These are phyloP conservation scores for Choloepus didactylus DNA, from an alignment of 2,797 vertebrate species.

Conservation along the genomic window DNA sequence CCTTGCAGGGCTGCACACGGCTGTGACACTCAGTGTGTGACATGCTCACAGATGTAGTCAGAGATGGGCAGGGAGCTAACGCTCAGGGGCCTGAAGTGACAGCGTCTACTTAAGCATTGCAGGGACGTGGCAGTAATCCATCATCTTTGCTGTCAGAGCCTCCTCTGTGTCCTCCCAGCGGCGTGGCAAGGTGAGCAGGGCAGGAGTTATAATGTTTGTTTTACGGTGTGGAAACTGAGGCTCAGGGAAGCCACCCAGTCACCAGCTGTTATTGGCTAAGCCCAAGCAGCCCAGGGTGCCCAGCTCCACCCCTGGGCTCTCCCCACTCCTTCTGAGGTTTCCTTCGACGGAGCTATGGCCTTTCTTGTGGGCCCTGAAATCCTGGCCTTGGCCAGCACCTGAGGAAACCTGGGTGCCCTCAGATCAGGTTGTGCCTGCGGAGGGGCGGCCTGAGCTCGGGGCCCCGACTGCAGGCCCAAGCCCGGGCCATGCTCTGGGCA, in stretches of 20 bases:
- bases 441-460: not conserved
- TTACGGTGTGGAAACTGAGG: no score
- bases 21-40: not conserved
- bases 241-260: no score
- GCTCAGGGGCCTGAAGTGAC: no score
- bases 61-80: not conserved
- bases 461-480: not conserved
- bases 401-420: not conserved
- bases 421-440: accelerated
- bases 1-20: constrained; percentile 69
- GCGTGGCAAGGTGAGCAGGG: no score
- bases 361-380: not conserved
- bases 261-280: no score
- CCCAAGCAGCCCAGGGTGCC: no score
- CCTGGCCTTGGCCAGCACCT: not conserved
- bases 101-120: no score
- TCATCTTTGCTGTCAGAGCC: no score
- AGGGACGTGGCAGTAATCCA: not conserved
- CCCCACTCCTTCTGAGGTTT: no score
- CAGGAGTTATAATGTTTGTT: no score
- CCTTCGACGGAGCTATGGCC: not conserved
- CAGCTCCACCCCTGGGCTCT: no score
- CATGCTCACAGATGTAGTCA: not conserved
- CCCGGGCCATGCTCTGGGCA: not conserved
- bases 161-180: no score